Evolutionary conservation across 2,797 vertebrate genomes (phyloP), one percentile per base, ranked within the genome.

Genomic region (Scleropages formosus): DNA sequence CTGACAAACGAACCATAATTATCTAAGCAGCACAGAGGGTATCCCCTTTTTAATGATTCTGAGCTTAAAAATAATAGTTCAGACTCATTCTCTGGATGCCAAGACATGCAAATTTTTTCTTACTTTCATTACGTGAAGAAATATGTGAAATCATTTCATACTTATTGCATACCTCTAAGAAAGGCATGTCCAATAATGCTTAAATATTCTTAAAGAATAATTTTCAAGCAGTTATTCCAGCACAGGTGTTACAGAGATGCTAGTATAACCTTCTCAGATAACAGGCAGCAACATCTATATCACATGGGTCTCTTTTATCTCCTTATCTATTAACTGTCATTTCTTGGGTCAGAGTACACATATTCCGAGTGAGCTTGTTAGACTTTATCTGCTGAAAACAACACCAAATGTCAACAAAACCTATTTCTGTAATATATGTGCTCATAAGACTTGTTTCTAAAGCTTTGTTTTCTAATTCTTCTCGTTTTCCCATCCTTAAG

Each of bases 241-340:
- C 27, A 24, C 68, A 70, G 47, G 20, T 70, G 47, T 53, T 56
- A 10, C 47, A 24, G 26, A 24, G 44, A 26, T 24, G 47, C 16
- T 56, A 15, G 51, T 53, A 49, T 53, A 47, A 49, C 67, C 44
- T 46, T 69, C 46, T 53, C 46, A 53, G 67, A 46, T 70, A 70
- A 70, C 67, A 53, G 70, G 67, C 18, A 15, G 67, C 24, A 12
- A 46, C 24, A 53, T 70, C 68, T 26, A 53, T n/a, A 70, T 70
- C 68, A 53, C 13, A 68, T 39, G 31, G 31, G 31, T 39, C 31
- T 39, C 31, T 6, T 39, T 31, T 15, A 39, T 20, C 66, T 68
- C 66, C 49, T 66, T 46, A 24, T 68, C 44, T 49, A 68, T 68
- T 51, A 24, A 4, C 18, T 68, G 66, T 68, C 44, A 47, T 8